phyloP scores from a whole-genome alignment of 2,113 vertebrate species.

The Chamaea fasciata region DNA sequence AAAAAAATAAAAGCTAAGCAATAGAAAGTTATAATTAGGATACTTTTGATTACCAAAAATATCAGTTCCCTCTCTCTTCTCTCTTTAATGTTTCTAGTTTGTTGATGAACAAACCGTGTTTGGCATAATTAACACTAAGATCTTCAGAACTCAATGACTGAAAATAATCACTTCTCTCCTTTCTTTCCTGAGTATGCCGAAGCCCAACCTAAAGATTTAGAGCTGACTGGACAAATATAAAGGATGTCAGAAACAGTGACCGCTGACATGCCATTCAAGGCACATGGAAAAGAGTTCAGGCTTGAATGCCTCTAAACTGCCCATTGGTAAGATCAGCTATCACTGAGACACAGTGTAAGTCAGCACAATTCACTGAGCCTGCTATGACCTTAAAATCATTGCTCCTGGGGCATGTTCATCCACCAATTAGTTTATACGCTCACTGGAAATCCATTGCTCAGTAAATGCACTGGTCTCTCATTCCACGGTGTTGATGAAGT shows the following conservation, averaged over 20 bases:
- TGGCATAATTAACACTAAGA: constrained; percentile 88
- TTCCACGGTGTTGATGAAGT: constrained; percentile 85
- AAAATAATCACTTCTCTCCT: constrained; percentile 91
- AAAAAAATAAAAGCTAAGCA: constrained; percentile 25
- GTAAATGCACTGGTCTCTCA: constrained; percentile 77
- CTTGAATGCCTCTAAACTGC: constrained; percentile 83
- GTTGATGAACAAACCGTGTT: constrained; percentile 81
- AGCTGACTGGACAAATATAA: constrained; percentile 95
- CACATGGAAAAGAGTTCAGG: constrained; percentile 81
- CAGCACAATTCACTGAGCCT: constrained; percentile 87
- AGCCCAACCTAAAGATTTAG: constrained; percentile 86
- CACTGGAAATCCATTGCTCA: constrained; percentile 77
- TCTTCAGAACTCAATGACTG: constrained; percentile 92
- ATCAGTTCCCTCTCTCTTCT: constrained; percentile 36
- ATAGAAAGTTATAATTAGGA: constrained; percentile 33
- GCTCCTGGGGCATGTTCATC: constrained; percentile 83
- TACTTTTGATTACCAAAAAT: constrained; percentile 51
- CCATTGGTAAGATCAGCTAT: constrained; percentile 90
- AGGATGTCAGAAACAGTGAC: constrained; percentile 85
- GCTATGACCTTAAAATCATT: constrained; percentile 88
- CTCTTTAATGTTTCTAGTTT: constrained; percentile 76
- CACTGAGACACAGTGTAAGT: constrained; percentile 81
- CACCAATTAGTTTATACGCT: constrained; percentile 82
- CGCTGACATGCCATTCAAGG: constrained; percentile 86
- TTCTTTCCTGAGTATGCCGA: constrained; percentile 82